Evolutionary conservation across 2,113 vertebrate genomes (phyloP).

Genomic region (Oreochromis aureus): DNA sequence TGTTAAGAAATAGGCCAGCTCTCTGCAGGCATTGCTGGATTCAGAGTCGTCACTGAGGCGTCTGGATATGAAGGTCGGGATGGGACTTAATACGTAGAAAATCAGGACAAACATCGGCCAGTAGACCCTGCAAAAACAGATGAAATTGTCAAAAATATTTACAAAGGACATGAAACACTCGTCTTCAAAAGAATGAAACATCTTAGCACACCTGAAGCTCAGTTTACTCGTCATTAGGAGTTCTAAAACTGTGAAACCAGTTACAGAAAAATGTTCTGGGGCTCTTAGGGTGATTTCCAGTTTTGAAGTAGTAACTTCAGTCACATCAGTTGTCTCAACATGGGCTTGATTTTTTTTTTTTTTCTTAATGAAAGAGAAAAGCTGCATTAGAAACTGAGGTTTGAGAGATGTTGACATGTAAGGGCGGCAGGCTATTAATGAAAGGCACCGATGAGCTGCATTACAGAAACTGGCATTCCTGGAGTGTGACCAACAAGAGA

Average conservation of each 20-base stretch:
- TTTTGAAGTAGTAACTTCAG: neutral
- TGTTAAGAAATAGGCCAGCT: conserved; percentile 90
- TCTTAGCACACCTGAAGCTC: neutral
- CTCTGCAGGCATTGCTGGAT: conserved; percentile 87
- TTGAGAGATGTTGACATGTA: neutral
- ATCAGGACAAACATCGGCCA: conserved; percentile 94
- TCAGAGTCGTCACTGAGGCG: conserved; percentile 82
- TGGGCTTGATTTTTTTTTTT: neutral
- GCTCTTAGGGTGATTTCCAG: neutral
- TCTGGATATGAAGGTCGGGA: conserved; percentile 87
- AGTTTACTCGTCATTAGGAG: neutral
- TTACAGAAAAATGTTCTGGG: neutral
- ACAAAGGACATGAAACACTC: neutral
- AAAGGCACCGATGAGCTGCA: neutral
- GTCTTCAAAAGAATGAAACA: neutral
- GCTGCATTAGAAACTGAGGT: neutral
- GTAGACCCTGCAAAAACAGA: conserved; percentile 74
- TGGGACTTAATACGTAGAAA: conserved; percentile 86
- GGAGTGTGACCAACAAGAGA: neutral
- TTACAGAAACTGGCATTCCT: neutral
- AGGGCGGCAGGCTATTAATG: neutral
- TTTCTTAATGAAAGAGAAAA: neutral
- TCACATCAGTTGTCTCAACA: neutral
- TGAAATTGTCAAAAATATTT: neutral
- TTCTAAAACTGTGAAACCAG: neutral